phyloP scores from a whole-genome alignment of 2,797 vertebrate genomes.

The Propithecus perrieri region DNA sequence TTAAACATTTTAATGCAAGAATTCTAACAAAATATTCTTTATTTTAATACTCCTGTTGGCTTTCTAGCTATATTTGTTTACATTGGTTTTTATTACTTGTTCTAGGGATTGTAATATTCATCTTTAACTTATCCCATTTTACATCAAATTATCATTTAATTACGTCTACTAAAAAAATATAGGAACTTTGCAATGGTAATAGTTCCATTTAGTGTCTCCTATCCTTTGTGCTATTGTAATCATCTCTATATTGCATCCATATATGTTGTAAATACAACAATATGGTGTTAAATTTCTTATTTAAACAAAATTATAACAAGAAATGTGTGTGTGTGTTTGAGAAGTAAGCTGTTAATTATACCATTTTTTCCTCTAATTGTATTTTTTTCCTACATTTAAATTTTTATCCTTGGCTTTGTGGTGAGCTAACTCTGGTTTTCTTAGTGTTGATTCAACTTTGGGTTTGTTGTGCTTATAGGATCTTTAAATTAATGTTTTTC shows the following conservation, averaged over 20 bases:
- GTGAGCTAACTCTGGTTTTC: background rate
- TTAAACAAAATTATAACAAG: background rate
- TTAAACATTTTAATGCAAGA: background rate
- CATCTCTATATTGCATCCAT: background rate
- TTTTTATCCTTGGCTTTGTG: background rate
- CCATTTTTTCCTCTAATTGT: background rate
- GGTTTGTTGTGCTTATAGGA: background rate
- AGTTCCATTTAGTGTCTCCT: background rate
- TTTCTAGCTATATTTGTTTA: background rate
- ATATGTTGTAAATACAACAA: background rate
- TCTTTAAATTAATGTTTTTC: conserved; percentile 3
- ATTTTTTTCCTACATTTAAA: background rate
- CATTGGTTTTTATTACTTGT: background rate
- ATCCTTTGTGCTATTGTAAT: background rate
- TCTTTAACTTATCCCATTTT: background rate
- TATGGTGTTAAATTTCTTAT: background rate
- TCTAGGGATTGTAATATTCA: background rate
- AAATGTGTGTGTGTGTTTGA: background rate
- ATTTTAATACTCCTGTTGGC: background rate
- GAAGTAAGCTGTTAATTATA: background rate
- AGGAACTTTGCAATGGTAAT: background rate
- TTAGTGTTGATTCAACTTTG: background rate
- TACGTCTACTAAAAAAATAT: background rate
- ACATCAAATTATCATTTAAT: background rate
- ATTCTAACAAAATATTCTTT: background rate